These are phyloP conservation scores for Osedax fenrisi DNA, from an alignment of 2,888 invertebrate genomes.

Conservation along the genomic window DNA sequence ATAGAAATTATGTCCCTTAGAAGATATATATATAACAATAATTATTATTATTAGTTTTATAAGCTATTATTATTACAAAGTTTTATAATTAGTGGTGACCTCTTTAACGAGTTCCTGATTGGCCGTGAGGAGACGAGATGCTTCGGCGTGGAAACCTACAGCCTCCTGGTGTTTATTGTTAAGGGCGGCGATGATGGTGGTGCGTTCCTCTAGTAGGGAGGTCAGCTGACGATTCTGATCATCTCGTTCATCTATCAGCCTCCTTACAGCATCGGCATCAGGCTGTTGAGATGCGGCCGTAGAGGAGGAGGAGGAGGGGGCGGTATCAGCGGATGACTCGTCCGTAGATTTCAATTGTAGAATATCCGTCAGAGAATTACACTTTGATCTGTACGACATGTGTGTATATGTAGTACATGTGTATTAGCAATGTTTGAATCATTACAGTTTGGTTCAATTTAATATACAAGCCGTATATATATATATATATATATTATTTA, in stretches of 20 bases:
- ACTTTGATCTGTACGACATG: conserved; percentile 28
- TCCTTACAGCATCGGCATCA: conserved; percentile 37
- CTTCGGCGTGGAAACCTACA: conserved; percentile 70
- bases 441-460: too few relatives aligned
- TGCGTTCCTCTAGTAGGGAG: conserved; percentile 53
- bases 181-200: conserved; percentile 52
- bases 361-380: background rate
- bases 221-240: conserved; percentile 60
- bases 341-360: background rate
- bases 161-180: conserved; percentile 75
- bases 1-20: too few relatives aligned
- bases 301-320: background rate
- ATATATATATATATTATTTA: too few relatives aligned
- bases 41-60: too few relatives aligned
- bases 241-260: conserved; percentile 43
- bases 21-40: too few relatives aligned
- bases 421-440: too few relatives aligned
- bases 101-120: background rate
- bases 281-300: conserved; percentile 27
- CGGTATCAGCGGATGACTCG: too few relatives aligned
- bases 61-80: too few relatives aligned
- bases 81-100: too few relatives aligned
- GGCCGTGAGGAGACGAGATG: conserved; percentile 56
- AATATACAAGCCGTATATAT: too few relatives aligned
- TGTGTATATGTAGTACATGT: too few relatives aligned